Evolutionary conservation across 35 echinoderm and acorn worm genomes (phyloP).

Genomic region (Anneissia japonica): DNA sequence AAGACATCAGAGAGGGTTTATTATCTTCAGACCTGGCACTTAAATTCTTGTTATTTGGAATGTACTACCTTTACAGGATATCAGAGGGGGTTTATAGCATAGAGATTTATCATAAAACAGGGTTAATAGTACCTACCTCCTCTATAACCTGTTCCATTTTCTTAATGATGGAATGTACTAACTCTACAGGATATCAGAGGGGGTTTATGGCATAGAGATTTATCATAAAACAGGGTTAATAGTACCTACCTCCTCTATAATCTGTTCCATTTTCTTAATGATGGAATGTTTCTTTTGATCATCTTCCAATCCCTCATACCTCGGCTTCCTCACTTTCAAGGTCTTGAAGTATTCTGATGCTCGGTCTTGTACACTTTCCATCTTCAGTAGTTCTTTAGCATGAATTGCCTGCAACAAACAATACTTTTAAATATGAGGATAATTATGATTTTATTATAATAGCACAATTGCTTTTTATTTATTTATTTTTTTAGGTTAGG

Average conservation of each 20-base stretch:
- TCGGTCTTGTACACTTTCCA: constrained; percentile 52
- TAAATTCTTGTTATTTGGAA: not conserved
- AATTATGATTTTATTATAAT: too few relatives aligned
- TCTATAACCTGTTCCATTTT: constrained; percentile 79
- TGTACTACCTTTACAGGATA: too few relatives aligned
- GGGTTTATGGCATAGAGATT: not conserved
- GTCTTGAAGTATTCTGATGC: constrained; percentile 52
- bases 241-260: constrained; percentile 68
- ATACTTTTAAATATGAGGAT: not conserved
- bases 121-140: constrained; percentile 43
- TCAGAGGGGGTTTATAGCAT: not conserved
- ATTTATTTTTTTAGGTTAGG: too few relatives aligned
- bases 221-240: not conserved
- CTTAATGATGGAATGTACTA: too few relatives aligned
- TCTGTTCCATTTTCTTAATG: constrained; percentile 71
- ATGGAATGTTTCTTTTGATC: constrained; percentile 58
- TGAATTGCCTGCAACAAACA: constrained; percentile 57
- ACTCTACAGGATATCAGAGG: too few relatives aligned
- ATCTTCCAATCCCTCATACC: constrained; percentile 50
- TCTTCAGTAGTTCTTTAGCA: constrained; percentile 57
- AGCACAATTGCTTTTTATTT: too few relatives aligned
- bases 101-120: not conserved
- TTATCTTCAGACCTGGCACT: not conserved
- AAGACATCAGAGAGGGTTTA: too few relatives aligned
- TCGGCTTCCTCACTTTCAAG: constrained; percentile 42